A percentile compares a stretch with the other conserved stretches of the same genome.
These are phyloP conservation scores for Eilema sororculum DNA, from an alignment of 2,888 invertebrate genomes.

Conservation along the genomic window DNA sequence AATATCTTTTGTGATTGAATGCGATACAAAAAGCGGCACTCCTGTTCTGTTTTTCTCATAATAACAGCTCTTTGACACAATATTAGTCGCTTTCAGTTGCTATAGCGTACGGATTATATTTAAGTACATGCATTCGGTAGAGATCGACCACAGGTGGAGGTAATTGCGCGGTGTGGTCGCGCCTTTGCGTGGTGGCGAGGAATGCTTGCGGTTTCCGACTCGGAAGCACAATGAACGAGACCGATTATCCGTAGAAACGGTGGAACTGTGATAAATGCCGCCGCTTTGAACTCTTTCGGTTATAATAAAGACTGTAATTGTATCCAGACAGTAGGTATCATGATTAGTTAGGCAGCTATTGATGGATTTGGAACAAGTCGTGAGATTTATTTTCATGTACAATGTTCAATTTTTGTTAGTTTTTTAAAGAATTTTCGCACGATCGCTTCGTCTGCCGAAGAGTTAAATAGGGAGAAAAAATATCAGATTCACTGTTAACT, in stretches of 20 bases:
- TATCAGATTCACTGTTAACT: not conserved
- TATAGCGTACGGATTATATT: conserved; percentile 36
- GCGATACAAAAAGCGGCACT: not conserved
- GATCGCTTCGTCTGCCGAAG: not conserved
- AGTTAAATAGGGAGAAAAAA: not conserved
- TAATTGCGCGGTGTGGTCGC: conserved; percentile 47
- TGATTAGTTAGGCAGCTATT: conserved; percentile 12
- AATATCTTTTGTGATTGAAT: not conserved
- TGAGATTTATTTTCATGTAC: conserved; percentile 2
- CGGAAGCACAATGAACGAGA: conserved; percentile 61
- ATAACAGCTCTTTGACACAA: conserved; percentile 12
- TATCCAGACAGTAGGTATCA: conserved; percentile 12
- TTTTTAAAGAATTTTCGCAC: not conserved
- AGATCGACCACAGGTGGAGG: conserved; percentile 51
- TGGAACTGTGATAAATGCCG: conserved; percentile 36
- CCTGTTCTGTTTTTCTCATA: conserved; percentile 6
- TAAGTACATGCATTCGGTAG: conserved; percentile 43
- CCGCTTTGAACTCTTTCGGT: conserved; percentile 34
- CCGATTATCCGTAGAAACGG: conserved; percentile 44
- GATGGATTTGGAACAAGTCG: conserved; percentile 6
- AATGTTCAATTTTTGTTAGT: not conserved
- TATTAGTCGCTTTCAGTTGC: conserved; percentile 11
- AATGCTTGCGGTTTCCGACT: conserved; percentile 72
- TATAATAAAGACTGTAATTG: conserved; percentile 27
- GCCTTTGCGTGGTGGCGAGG: conserved; percentile 47